Evolutionary conservation across 2,797 vertebrate genomes (phyloP).

Genomic region (Neopelma chrysocephalum): DNA sequence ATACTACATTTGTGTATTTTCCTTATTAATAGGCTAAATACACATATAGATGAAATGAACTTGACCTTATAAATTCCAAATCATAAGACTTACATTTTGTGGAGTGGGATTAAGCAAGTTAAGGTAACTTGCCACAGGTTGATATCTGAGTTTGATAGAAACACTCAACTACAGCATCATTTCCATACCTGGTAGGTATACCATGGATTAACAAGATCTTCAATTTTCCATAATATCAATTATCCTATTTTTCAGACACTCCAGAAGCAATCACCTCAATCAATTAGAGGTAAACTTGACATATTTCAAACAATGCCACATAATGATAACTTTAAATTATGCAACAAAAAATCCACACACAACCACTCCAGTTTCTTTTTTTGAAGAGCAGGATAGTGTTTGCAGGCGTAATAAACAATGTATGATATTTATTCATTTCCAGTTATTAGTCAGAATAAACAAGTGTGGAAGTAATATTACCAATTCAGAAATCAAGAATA

Average conservation of each 20-base stretch:
- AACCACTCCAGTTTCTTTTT: background rate
- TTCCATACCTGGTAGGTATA: background rate
- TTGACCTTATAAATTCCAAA: background rate
- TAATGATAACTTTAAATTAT: background rate
- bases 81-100: background rate
- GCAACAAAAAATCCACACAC: background rate
- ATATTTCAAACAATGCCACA: background rate
- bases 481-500: background rate
- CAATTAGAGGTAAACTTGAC: background rate
- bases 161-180: accelerated
- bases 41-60: accelerated
- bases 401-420: background rate
- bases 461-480: background rate
- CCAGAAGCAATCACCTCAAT: background rate
- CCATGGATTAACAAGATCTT: background rate
- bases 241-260: background rate
- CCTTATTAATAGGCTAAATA: background rate
- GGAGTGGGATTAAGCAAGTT: background rate
- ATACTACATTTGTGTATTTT: background rate
- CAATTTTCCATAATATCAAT: background rate
- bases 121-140: background rate
- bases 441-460: background rate
- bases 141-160: background rate
- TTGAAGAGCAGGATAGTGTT: accelerated
- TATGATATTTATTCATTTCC: background rate